Base-by-base conservation (phyloP, 1,140 invertebrate species). In the Cyclargus thomasi region DNA sequence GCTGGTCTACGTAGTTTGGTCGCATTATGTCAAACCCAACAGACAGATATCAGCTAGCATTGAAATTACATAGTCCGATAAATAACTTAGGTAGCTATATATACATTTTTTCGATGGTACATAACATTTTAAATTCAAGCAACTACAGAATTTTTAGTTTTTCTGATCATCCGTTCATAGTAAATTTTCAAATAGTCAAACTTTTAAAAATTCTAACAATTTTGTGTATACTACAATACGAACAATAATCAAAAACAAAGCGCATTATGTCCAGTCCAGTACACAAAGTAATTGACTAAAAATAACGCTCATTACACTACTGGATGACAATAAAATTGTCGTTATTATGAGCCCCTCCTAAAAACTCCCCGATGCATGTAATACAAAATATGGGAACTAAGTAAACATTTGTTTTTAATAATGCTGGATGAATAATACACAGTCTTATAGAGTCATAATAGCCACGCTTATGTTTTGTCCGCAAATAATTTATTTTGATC, bases 291-390 rank as follows among this genome's bases (percentile, higher is more conserved):
- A 59, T 59, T 59, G 55, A 59, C 55, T 59, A 59, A 18, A 59
- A 59, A 59, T 59, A 21, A 59, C 18, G 53, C 53, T 20, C 55
- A 59, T 59, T 59, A 59, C 20, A 59, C 17, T 18, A 59, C 20
- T 59, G 20, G 18, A 59, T 59, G 18, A 59, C 55, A 59, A 59
- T 59, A 21, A 59, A 59, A 59, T 20, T 10, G 55, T 11, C 17
- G 20, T 18, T 55, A 55, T 55, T n/a, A 55, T 59, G 53, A 2
- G 55, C 20, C 55, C 55, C 18, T 20, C 55, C 55, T 59, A 20
- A 59, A 59, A 20, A 20, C 20, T 59, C 18, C 18, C 5, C 18
- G 55, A 59, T 59, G 55, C 55, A 59, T 59, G 55, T 59, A 18
- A 59, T 59, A 59, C 8, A 11, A 59, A 20, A 20, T 20, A 59